Conservation (phyloP, 1,140 invertebrate species). For the Agrilus planipennis region DNA sequence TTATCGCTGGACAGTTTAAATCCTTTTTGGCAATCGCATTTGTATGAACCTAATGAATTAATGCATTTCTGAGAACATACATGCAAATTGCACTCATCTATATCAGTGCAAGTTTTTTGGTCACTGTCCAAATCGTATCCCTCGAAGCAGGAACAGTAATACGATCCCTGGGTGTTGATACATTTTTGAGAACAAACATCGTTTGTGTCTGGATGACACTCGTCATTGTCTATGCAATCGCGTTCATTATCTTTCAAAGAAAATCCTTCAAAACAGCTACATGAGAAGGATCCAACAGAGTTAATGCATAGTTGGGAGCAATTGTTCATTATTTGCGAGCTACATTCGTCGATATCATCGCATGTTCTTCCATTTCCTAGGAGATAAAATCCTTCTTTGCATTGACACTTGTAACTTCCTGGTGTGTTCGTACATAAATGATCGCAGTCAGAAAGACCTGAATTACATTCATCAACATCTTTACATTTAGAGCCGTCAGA, state of each 20-base stretch:
- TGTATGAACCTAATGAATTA: constrained; percentile 49
- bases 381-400: constrained; percentile 77
- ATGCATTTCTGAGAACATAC: constrained; percentile 49
- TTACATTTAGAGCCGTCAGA: constrained; percentile 41
- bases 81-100: constrained; percentile 53
- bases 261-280: constrained; percentile 40
- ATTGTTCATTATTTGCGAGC: constrained; percentile 26
- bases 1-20: constrained; percentile 32
- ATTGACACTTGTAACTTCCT: constrained; percentile 68
- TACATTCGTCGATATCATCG: constrained; percentile 72
- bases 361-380: constrained; percentile 37
- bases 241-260: constrained; percentile 38
- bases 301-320: constrained; percentile 38
- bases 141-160: constrained; percentile 46
- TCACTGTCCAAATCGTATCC: constrained; percentile 38
- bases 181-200: constrained; percentile 36
- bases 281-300: constrained; percentile 41
- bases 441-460: constrained; percentile 32
- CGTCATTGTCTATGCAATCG: constrained; percentile 48
- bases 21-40: constrained; percentile 45
- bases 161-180: constrained; percentile 38
- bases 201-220: constrained; percentile 38
- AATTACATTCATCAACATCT: constrained; percentile 49
- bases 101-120: constrained; percentile 37
- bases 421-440: constrained; percentile 28